Evolutionary conservation across 2,888 invertebrate genomes (phyloP).

Genomic region (Tipula helvola): DNA sequence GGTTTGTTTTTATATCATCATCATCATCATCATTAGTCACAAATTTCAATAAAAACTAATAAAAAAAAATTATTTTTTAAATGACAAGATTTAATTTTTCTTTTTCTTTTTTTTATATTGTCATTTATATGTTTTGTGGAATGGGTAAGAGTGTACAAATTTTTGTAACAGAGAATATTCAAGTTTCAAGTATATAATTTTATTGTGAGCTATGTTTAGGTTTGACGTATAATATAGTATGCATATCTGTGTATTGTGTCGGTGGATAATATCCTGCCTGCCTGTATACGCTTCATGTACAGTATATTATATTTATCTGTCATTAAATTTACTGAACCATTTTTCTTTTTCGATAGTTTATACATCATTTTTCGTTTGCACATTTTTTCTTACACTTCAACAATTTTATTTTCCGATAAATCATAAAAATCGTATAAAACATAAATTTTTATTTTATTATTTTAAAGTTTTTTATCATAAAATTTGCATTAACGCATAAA

Average conservation of each 20-base stretch:
- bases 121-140: not conserved
- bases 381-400: slow-evolving; percentile 9
- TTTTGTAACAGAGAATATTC: not conserved
- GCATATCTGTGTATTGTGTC: not conserved
- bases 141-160: not conserved
- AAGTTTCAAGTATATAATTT: not conserved
- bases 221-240: not conserved
- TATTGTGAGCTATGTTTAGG: not conserved
- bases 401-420: slow-evolving; percentile 9
- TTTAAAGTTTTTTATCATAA: slow-evolving; percentile 6
- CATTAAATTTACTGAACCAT: not conserved
- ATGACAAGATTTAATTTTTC: not conserved
- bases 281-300: not conserved
- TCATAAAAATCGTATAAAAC: not conserved
- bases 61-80: not conserved
- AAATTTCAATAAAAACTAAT: not conserved
- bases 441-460: not conserved
- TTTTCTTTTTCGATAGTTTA: not conserved
- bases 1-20: not conserved
- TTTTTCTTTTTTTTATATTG: not conserved
- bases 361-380: not conserved
- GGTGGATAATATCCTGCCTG: not conserved
- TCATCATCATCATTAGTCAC: not conserved
- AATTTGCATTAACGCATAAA: slow-evolving; percentile 8
- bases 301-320: not conserved